Evolutionary conservation across 2,113 vertebrate species (phyloP).

Genomic region (Sorex araneus): DNA sequence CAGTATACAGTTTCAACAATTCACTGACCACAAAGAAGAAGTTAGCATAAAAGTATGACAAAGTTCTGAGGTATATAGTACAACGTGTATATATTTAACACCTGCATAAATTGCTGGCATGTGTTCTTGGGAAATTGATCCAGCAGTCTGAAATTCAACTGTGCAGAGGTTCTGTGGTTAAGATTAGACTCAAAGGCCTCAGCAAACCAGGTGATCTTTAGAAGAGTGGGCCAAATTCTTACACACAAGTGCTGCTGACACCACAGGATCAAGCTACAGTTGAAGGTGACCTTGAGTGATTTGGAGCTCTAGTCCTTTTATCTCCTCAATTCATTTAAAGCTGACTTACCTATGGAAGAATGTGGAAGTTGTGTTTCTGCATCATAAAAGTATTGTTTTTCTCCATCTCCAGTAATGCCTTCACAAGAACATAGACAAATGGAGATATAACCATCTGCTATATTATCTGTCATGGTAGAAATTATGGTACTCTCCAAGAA

Average conservation of each 20-base stretch:
- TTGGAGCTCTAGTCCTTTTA: background rate
- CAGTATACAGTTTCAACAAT: conserved; percentile 45
- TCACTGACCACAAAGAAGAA: conserved; percentile 37
- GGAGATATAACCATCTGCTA: background rate
- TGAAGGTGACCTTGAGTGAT: conserved; percentile 24
- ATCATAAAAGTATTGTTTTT: background rate
- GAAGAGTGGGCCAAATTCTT: conserved; percentile 36
- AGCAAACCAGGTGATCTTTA: conserved; percentile 21
- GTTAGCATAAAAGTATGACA: conserved; percentile 64
- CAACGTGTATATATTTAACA: conserved; percentile 23
- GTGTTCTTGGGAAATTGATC: conserved; percentile 25
- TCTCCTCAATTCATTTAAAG: conserved; percentile 6
- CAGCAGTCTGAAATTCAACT: conserved; percentile 48
- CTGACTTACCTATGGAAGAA: background rate
- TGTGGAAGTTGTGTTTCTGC: background rate
- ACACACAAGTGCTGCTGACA: conserved; percentile 30
- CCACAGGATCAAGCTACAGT: background rate
- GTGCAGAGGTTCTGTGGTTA: conserved; percentile 18
- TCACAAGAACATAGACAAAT: background rate
- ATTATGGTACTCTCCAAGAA: background rate
- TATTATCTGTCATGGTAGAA: background rate
- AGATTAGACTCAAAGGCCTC: conserved; percentile 4
- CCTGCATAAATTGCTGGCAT: conserved; percentile 49
- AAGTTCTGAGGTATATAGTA: conserved; percentile 11
- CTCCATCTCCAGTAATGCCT: background rate